Evolutionary conservation across 2,113 vertebrate species (phyloP), one percentile per base, ranked within the genome.

Genomic region (Isurus oxyrinchus): DNA sequence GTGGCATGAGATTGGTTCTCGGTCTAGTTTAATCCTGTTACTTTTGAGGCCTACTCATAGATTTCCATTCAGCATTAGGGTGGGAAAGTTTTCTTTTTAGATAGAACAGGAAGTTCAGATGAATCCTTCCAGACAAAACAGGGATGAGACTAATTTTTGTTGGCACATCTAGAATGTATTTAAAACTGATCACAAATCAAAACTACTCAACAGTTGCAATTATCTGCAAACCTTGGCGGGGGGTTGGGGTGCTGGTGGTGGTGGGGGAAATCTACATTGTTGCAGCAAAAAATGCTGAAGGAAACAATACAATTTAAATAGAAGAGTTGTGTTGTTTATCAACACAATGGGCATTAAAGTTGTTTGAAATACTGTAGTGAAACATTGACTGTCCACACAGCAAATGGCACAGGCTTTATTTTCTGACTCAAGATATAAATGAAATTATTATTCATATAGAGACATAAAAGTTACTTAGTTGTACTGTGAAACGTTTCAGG

Each of bases 101-200:
- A 31, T 72, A 31, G 44, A 16, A 35, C 44, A 76, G 94, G 94
- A 95, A 49, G 67, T 72, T 55, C 67, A 27, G 66, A 95, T 72
- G 23, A 95, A 76, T 6, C 4, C 23, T 72, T 95, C 66, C 94
- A 95, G 94, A 95, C 94, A 76, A 72, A 95, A 95, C 67, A 95
- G 55, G 1, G 49, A 55, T 27, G 66, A 95, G 94, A 72, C 67
- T 55, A 31, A 95, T 72, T 95, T 95, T 95, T 95, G 66, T 95
- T 95, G 94, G 66, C 94, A 35, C 94, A 91, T 44, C 67, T 55
- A 31, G 67, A 25, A 49, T 19, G 94, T 72, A 72, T 49, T 95
- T 95, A 27, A 69, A 69, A 95, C 7, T 10, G 67, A 49, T 95
- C 44, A 35, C 94, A 55, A 76, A 67, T 27, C 31, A 95, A 35